Evolutionary conservation across 2,113 vertebrate species (phyloP).

Genomic region (Amphiprion percula): DNA sequence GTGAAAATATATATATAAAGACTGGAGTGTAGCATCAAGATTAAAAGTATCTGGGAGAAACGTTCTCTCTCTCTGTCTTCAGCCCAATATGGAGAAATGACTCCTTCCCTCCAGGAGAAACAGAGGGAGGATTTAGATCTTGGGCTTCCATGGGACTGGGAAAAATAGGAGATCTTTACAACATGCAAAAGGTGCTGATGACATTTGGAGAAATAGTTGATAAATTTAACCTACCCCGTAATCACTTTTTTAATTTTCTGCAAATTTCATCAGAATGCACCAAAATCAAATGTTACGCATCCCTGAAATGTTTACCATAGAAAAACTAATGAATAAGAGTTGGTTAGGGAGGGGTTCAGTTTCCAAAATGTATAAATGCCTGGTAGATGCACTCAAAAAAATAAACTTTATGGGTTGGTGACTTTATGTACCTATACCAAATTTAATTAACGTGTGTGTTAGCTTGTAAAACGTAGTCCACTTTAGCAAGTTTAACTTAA

Average conservation of each 20-base stretch:
- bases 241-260: not conserved
- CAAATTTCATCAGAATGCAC: not conserved
- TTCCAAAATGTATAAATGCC: too few relatives aligned
- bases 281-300: not conserved
- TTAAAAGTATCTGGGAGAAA: not conserved
- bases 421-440: too few relatives aligned
- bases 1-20: not conserved
- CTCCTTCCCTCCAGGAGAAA: not conserved
- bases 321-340: too few relatives aligned
- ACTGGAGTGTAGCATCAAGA: not conserved
- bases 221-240: not conserved
- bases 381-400: too few relatives aligned
- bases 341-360: too few relatives aligned
- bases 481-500: too few relatives aligned
- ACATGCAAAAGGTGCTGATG: not conserved
- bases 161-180: constrained; percentile 7
- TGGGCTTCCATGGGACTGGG: not conserved
- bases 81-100: constrained; percentile 3
- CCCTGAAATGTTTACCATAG: too few relatives aligned
- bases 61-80: not conserved
- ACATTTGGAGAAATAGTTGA: not conserved
- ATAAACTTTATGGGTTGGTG: too few relatives aligned
- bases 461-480: too few relatives aligned
- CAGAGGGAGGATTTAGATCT: not conserved
- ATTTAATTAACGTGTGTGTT: too few relatives aligned